Evolutionary conservation across 2,888 invertebrate species (phyloP).

Genomic region (Stramonita haemastoma): DNA sequence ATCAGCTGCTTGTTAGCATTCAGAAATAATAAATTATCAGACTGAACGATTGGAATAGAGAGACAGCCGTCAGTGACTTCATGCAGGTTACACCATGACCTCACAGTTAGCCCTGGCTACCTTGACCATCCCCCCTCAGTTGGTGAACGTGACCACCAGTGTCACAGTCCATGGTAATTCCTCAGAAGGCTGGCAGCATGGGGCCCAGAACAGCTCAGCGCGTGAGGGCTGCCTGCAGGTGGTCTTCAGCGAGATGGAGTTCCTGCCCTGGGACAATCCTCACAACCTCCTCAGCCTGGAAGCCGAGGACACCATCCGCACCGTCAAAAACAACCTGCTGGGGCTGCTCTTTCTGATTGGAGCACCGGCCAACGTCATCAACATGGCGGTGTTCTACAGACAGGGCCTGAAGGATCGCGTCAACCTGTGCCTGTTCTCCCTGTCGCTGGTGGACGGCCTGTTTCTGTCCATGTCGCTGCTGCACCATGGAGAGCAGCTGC

Average conservation of each 20-base stretch:
- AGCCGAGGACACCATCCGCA: not conserved
- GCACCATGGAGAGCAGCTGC: not conserved
- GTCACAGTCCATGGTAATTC: not conserved
- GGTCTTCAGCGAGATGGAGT: constrained; percentile 10
- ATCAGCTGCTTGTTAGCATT: too few relatives aligned
- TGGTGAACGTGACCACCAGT: not conserved
- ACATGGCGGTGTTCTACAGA: constrained; percentile 16
- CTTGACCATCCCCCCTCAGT: not conserved
- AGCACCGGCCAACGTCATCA: not conserved
- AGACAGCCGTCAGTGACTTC: too few relatives aligned
- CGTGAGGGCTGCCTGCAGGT: not conserved
- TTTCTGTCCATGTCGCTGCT: not conserved
- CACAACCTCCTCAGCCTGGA: not conserved
- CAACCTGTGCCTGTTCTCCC: constrained; percentile 1
- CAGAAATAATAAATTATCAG: too few relatives aligned
- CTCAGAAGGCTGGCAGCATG: not conserved
- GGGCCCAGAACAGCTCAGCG: not conserved
- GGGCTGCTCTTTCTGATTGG: not conserved
- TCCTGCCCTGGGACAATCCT: constrained; percentile 6
- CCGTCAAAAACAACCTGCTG: not conserved
- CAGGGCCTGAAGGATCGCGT: not conserved
- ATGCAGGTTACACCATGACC: too few relatives aligned
- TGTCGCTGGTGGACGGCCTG: not conserved
- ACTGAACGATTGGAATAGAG: too few relatives aligned
- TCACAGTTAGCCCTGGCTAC: not conserved